These are phyloP conservation scores for Drosophila austrosaltans DNA, from an alignment of 2,888 invertebrate genomes.

Conservation along the genomic window DNA sequence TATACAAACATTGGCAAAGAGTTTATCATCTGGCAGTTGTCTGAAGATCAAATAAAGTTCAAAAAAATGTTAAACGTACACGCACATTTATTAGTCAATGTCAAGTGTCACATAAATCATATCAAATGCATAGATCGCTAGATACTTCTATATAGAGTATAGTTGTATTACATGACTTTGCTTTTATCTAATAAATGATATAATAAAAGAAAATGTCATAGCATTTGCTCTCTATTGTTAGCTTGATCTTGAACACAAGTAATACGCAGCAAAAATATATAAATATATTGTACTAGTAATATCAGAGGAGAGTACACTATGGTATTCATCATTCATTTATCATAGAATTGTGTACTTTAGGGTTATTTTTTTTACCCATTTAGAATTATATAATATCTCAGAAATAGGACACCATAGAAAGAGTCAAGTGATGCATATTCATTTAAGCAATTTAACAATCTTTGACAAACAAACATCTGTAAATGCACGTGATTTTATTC, in stretches of 20 bases:
- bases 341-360: too few relatives aligned
- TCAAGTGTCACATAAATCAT: slow-evolving; percentile 52
- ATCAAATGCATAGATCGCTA: slow-evolving; percentile 16
- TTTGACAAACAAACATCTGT: too few relatives aligned
- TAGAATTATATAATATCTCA: too few relatives aligned
- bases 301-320: neutral
- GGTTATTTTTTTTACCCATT: too few relatives aligned
- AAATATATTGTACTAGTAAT: neutral
- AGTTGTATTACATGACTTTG: slow-evolving; percentile 26
- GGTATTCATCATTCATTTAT: neutral
- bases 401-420: too few relatives aligned
- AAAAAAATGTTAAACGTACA: slow-evolving; percentile 1
- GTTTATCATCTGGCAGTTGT: slow-evolving; percentile 11
- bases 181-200: slow-evolving; percentile 18
- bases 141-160: neutral
- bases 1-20: slow-evolving; percentile 11
- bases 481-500: too few relatives aligned
- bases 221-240: slow-evolving; percentile 10
- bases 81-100: slow-evolving; percentile 27
- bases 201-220: slow-evolving; percentile 19
- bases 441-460: too few relatives aligned
- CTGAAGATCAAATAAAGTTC: slow-evolving; percentile 14
- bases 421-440: too few relatives aligned
- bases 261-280: neutral
- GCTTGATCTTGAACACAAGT: neutral